Conservation (phyloP, 2,888 invertebrate species). For the Rhyacophila evoluta region DNA sequence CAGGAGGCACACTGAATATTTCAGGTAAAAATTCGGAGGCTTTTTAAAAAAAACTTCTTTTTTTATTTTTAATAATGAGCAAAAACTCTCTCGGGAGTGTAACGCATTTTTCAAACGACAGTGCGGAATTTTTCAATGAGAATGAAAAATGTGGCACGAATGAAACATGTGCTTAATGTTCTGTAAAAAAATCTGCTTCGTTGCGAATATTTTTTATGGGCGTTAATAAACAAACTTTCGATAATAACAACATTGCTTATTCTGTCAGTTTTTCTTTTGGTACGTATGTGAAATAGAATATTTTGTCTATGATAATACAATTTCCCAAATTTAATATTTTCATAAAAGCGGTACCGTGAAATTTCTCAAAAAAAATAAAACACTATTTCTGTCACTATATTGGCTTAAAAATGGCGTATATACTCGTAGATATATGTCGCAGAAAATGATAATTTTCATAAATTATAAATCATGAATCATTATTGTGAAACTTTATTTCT, state of each 20-base stretch:
- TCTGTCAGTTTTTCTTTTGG: not conserved
- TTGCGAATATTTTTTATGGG: not conserved
- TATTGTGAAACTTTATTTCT: too few species aligned
- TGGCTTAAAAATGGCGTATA: too few species aligned
- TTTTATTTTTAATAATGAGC: conserved; percentile 3
- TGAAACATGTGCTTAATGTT: not conserved
- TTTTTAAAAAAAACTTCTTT: not conserved
- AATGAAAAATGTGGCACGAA: not conserved
- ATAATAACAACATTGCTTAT: not conserved
- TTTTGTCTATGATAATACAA: too few species aligned
- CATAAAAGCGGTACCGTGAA: too few species aligned
- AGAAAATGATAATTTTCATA: too few species aligned
- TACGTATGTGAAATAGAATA: too few species aligned
- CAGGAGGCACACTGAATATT: not conserved
- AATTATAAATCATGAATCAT: too few species aligned
- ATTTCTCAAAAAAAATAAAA: too few species aligned
- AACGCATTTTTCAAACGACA: conserved; percentile 8
- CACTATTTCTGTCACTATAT: too few species aligned
- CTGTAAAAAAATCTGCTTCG: not conserved
- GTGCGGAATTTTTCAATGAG: not conserved
- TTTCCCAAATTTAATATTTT: too few species aligned
- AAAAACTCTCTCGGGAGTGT: not conserved
- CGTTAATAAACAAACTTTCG: not conserved
- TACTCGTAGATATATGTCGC: too few species aligned
- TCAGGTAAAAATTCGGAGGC: not conserved